Percentiles rank a stretch among this genome's conserved stretches.
phyloP scores from a whole-genome alignment of 1,140 invertebrate species.

The Heliconius himera region DNA sequence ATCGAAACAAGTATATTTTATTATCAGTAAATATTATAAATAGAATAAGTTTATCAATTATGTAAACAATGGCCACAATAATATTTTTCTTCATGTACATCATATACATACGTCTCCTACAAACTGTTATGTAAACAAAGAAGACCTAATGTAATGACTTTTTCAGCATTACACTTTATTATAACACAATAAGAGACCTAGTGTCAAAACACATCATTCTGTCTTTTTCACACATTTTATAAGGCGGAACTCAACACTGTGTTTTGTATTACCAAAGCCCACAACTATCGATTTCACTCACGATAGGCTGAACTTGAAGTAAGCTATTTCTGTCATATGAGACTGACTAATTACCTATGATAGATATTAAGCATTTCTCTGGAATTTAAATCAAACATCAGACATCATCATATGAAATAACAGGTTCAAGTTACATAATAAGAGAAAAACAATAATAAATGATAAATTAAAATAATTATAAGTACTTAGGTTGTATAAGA shows the following conservation, averaged over 20 bases:
- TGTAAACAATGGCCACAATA: not conserved
- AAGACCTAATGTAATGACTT: no score
- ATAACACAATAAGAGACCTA: no score
- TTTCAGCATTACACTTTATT: no score
- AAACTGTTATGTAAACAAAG: not conserved
- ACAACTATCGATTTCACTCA: no score
- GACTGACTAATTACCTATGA: not conserved
- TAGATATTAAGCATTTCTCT: no score
- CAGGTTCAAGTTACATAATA: not conserved
- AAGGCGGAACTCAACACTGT: not conserved
- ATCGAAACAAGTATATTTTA: not conserved
- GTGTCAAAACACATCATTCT: no score
- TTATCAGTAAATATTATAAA: not conserved
- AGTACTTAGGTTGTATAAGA: not conserved
- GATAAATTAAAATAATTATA: not conserved
- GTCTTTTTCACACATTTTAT: no score
- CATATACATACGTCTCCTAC: not conserved
- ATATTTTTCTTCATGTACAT: not conserved
- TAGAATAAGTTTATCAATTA: slow-evolving; percentile 1
- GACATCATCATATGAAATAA: not conserved
- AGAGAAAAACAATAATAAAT: not conserved
- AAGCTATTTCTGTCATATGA: not conserved
- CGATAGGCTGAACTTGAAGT: no score
- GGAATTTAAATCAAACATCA: not conserved
- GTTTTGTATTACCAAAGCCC: not conserved